Conservation (phyloP, 2,888 invertebrate genomes). For the Meta bourneti region DNA sequence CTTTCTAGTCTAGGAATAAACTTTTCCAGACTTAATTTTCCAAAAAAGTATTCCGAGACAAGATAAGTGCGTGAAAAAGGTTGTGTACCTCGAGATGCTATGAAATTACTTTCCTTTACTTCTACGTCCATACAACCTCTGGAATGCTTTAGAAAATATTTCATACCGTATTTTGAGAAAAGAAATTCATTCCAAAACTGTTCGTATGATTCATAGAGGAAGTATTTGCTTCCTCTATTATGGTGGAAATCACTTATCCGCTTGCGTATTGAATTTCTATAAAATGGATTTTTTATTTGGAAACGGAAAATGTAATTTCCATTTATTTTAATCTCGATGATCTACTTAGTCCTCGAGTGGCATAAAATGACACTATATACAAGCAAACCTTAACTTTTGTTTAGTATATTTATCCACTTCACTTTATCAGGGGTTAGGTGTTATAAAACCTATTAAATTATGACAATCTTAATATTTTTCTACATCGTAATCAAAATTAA, state of each 20-base stretch:
- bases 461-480: too few species aligned
- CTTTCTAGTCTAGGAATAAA: neutral
- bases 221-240: neutral
- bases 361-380: too few species aligned
- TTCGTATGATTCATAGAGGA: neutral
- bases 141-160: neutral
- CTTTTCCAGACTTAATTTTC: neutral
- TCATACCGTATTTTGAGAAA: neutral
- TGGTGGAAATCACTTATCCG: neutral
- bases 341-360: too few species aligned
- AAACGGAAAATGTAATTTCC: neutral
- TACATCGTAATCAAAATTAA: too few species aligned
- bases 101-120: neutral
- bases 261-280: neutral
- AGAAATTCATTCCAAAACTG: neutral
- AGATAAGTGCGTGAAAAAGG: neutral
- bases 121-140: neutral
- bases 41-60: neutral
- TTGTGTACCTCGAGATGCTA: neutral
- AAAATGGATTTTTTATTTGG: neutral
- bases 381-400: too few species aligned
- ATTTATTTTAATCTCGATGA: neutral
- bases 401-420: too few species aligned
- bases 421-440: too few species aligned
- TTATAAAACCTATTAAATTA: too few species aligned